Base-by-base conservation (phyloP, 1,140 invertebrate genomes). In the Ditylenchus dipsaci region DNA sequence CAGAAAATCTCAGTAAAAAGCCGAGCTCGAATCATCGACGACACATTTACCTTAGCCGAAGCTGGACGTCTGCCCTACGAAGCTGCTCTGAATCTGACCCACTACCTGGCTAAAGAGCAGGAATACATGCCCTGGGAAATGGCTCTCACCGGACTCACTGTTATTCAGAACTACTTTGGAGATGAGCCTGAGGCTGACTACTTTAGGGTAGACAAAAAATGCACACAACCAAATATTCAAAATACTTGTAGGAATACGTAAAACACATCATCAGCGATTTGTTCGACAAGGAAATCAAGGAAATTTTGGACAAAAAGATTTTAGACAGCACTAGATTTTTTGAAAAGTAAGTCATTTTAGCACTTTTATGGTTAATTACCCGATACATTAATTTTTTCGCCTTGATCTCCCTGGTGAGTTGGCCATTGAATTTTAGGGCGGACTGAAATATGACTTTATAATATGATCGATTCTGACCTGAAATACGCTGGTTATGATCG, bases 71-170 rank as follows among this genome's bases (percentile, higher is more conserved):
- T 78, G 11, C 68, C 72, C 17, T 78, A 78, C 47, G 68, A 78
- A 43, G 72, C 65, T 13, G 69, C 76, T 11, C 30, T 78, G 21
- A 78, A 79, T 59, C 42, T 78, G 57, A 78, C 75, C 23, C 45
- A 42, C 8, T 78, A 78, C 63, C 57, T 78, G 64, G 26, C 65
- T 8, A 72, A 74, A 23, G 77, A 78, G 45, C 63, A 68, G 9
- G 77, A 78, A 42, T 78, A 68, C 26, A 73, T 79, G 15, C 77
- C 77, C 11, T 78, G 78, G 78, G 62, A 65, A 9, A 69, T 76
- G 62, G 78, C 77, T 5, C 45, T 78, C 17, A 58, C 42, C 49
- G 78, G 78, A 0, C 57, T 78, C 27, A 61, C 65, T 26, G 61
- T 67, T 19, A 80, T 78, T 29, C 61, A 76, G 29, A 68, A 45